Evolutionary conservation across 2,797 vertebrate genomes (phyloP).

Genomic region (Botia almorhae): DNA sequence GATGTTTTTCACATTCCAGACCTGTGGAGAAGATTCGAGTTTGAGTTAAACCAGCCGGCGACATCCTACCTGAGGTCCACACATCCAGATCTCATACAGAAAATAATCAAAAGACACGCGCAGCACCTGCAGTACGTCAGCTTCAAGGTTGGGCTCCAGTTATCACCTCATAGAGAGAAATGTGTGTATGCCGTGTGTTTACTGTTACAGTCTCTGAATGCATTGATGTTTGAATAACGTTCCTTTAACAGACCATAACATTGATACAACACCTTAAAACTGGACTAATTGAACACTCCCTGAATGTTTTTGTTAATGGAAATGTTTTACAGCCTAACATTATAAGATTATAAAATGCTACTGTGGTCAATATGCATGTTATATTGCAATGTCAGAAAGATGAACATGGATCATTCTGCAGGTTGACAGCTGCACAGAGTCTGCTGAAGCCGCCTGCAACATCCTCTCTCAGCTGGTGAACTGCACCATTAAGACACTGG

Average conservation of each 20-base stretch:
- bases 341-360: too few relatives aligned
- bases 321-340: too few relatives aligned
- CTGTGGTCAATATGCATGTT: too few relatives aligned
- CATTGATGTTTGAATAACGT: too few relatives aligned
- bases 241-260: too few relatives aligned
- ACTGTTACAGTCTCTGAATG: too few relatives aligned
- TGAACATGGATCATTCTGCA: slow-evolving; percentile 53
- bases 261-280: too few relatives aligned
- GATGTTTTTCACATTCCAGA: slow-evolving; percentile 89
- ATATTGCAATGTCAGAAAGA: too few relatives aligned
- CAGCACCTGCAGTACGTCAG: slow-evolving; percentile 90
- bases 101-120: slow-evolving; percentile 91
- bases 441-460: slow-evolving; percentile 88
- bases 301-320: too few relatives aligned
- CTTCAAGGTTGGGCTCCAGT: slow-evolving; percentile 81
- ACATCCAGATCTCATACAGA: slow-evolving; percentile 90
- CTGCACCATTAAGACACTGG: slow-evolving; percentile 88
- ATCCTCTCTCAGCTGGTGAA: slow-evolving; percentile 91
- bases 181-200: too few relatives aligned
- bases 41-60: slow-evolving; percentile 89
- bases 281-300: too few relatives aligned
- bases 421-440: slow-evolving; percentile 89
- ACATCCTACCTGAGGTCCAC: slow-evolving; percentile 89
- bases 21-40: slow-evolving; percentile 90
- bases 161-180: too few relatives aligned